phyloP scores from a whole-genome alignment of 2,797 vertebrate species.

The Natrix natrix region DNA sequence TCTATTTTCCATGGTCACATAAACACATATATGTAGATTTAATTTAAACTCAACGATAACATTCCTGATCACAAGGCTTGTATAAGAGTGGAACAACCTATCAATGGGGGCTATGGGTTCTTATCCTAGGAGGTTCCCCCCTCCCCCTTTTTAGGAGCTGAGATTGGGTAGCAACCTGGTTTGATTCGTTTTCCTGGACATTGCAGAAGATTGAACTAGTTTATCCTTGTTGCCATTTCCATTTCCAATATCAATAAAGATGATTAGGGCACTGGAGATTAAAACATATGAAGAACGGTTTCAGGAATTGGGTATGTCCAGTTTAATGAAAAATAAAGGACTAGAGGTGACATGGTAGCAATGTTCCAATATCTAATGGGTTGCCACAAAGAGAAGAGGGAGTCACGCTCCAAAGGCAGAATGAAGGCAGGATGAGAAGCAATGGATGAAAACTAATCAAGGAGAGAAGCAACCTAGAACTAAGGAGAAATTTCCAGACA shows the following conservation, averaged over 20 bases:
- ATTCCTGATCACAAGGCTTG: background rate
- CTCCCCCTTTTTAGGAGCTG: background rate
- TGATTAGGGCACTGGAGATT: background rate
- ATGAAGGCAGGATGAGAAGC: background rate
- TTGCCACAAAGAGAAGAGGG: background rate
- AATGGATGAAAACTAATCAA: background rate
- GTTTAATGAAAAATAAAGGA: background rate
- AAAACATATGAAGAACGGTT: background rate
- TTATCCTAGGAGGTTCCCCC: background rate
- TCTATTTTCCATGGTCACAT: background rate
- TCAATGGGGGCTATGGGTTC: background rate
- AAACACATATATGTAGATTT: background rate
- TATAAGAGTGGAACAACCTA: background rate
- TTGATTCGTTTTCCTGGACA: background rate
- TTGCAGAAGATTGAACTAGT: background rate
- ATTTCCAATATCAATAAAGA: background rate
- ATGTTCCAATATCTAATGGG: background rate
- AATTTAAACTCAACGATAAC: background rate
- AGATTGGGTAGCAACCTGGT: background rate
- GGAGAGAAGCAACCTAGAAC: background rate
- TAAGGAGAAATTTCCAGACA: background rate
- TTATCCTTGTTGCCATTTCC: background rate
- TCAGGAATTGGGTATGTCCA: background rate
- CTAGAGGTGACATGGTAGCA: background rate
- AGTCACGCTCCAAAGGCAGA: background rate